Base-by-base conservation (phyloP, 2,888 invertebrate genomes). In the Hydriomena furcata region DNA sequence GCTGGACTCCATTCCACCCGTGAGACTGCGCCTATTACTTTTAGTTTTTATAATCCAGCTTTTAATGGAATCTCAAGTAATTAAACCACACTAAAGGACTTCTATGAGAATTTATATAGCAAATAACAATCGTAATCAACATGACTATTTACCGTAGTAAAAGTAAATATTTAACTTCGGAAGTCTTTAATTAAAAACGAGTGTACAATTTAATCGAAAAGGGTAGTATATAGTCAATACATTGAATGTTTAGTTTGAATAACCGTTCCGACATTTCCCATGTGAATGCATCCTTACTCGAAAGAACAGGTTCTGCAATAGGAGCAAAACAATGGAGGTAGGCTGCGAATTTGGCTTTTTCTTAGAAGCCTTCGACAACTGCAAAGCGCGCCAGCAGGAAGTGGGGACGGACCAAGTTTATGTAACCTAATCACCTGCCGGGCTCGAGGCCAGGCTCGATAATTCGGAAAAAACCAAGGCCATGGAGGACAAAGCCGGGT, bases 361-460 rank as follows among this genome's bases (percentile, higher is more conserved):
- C 84, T 84, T 75, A 83, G 85, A 87, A 86, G 72, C 72, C 76
- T 80, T 79, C 81, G 78, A 82, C 84, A 87, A 90, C 86, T 86
- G 89, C 84, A 78, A 76, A 82, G 75, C 86, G 84, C 78, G 82
- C 79, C 76, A 83, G 81, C 87, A 88, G 90, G 89, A 89, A 90
- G 86, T 87, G 75, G 87, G 85, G 87, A 80, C 79, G 83, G 81
- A 71, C 82, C 82, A 79, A 86, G 86, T 86, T 88, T 89, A 88
- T 88, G 89, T 89, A 90, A 90, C 86, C 83, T 86, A 90, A 90
- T 90, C 90, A 90, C 89, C 90, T 90, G 88, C 85, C 79, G 62
- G 52, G 74, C 73, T 79, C 82, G 82, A 84, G 86, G 85, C 81
- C 83, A 83, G 72, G 54, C 67, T 66, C 71, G 71, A 63, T 66